Evolutionary conservation across 2,113 vertebrate genomes (phyloP), one percentile per base, ranked within the genome.

Genomic region (Galeopterus variegatus): DNA sequence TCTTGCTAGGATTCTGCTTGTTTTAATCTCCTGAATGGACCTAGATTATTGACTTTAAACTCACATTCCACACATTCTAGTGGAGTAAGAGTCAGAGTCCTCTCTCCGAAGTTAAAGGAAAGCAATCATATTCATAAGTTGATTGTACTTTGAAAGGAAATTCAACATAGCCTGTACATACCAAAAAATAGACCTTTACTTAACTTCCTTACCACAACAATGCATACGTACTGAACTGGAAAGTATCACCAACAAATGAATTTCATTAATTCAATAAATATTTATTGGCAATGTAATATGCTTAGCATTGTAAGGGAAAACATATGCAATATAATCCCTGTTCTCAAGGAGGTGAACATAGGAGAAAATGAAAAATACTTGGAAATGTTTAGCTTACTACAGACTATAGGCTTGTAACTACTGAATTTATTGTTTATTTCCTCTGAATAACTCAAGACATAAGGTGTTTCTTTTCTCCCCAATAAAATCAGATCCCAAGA

Each of bases 401-500:
- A 62, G 91, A 73, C n/a, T 56, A 58, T 14, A 90, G 9, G 6
- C 62, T 92, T 81, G n/a, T 52, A 92, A 70, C 36, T 85, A 48
- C 24, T 88, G 8, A 69, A 50, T 31, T 88, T 93, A 73, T 23
- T 70, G 69, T 52, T 93, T 76, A 85, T 28, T 52, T 2, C 31
- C 60, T 72, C 72, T 88, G n/a, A 95, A 70, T 21, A 87, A 70
- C 7, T 26, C 58, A 91, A 75, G 8, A 88, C 6, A 88, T 62
- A 73, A 76, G 92, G 65, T 62, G 24, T 41, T 77, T 18, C 48
- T 76, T 50, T 83, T 65, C 13, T 52, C 21, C 6, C 36, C 5
- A 8, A 70, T 70, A 89, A 96, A 94, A 70, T 70, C 64, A 91
- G 56, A 96, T 19, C 95, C 28, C 85, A 77, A 52, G 50, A 82